phyloP scores from a whole-genome alignment of 2,888 invertebrate species.

The Bimastos eiseni region DNA sequence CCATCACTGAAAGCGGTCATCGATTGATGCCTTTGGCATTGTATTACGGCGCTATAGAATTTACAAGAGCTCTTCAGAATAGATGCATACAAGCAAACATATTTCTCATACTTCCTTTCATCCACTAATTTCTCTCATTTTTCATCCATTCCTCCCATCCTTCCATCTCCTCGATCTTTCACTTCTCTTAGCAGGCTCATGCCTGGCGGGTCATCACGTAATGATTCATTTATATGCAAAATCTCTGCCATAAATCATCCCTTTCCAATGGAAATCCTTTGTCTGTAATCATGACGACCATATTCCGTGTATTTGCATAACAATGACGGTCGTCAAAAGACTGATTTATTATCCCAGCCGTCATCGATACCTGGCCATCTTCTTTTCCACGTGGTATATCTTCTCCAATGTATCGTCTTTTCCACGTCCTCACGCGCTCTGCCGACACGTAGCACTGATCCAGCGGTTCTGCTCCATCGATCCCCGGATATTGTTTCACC shows the following conservation, averaged over 20 bases:
- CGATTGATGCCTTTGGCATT: no score
- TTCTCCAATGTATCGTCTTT: neutral
- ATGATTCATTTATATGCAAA: neutral
- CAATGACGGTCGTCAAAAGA: neutral
- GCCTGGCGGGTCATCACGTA: neutral
- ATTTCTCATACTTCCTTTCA: no score
- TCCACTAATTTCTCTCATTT: no score
- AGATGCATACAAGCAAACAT: no score
- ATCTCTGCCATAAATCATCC: neutral
- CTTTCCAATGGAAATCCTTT: neutral
- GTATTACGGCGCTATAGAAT: no score
- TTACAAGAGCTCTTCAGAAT: no score
- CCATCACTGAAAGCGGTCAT: no score
- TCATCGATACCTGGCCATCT: neutral
- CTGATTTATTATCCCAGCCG: neutral
- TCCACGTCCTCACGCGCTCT: neutral
- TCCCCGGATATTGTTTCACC: neutral
- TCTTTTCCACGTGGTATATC: neutral
- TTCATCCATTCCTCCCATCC: no score
- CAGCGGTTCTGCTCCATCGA: neutral
- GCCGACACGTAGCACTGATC: neutral
- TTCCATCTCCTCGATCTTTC: no score
- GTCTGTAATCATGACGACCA: neutral
- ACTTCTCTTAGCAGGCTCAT: neutral
- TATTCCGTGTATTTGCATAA: neutral